These are phyloP conservation scores for Liopterus haemorrhoidalis DNA, from an alignment of 2,888 invertebrate genomes.

Conservation along the genomic window DNA sequence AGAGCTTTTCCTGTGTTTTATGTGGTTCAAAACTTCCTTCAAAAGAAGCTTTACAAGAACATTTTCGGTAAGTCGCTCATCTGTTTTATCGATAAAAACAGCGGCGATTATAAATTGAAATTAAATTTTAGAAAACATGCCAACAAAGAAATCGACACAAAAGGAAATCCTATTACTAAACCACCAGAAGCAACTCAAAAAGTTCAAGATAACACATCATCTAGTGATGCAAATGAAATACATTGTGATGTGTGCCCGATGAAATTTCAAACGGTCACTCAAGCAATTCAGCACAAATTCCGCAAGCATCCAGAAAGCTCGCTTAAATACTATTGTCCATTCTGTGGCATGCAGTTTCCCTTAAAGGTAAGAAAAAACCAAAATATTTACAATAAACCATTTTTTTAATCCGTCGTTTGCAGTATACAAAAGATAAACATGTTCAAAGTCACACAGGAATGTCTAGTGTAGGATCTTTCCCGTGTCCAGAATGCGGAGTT, in stretches of 20 bases:
- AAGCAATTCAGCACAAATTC: conserved; percentile 63
- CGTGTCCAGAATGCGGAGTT: conserved; percentile 54
- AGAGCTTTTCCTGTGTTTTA: conserved; percentile 27
- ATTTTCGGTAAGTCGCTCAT: conserved; percentile 49
- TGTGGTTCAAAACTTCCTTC: conserved; percentile 26
- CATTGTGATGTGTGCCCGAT: conserved; percentile 58
- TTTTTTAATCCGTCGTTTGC: conserved; percentile 36
- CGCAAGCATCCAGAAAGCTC: conserved; percentile 58
- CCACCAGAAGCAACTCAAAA: conserved; percentile 37
- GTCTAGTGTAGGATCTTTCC: conserved; percentile 38
- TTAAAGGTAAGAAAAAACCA: conserved; percentile 51
- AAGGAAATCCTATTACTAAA: conserved; percentile 37
- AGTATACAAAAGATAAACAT: conserved; percentile 58
- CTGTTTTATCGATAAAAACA: conserved; percentile 5
- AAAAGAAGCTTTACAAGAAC: conserved; percentile 56
- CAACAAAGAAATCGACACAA: conserved; percentile 54
- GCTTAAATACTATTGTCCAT: conserved; percentile 59
- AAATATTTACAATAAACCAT: no score
- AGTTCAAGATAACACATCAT: conserved; percentile 37
- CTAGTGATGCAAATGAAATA: conserved; percentile 42
- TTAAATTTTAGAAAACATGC: conserved; percentile 53
- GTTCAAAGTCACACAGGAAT: conserved; percentile 46
- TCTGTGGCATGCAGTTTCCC: conserved; percentile 64
- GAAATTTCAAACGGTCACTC: conserved; percentile 53
- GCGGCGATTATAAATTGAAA: conserved; percentile 24